Percentiles rank a stretch among this genome's conserved stretches.
phyloP scores from a whole-genome alignment of 2,113 vertebrate genomes.

The Vicugna pacos region DNA sequence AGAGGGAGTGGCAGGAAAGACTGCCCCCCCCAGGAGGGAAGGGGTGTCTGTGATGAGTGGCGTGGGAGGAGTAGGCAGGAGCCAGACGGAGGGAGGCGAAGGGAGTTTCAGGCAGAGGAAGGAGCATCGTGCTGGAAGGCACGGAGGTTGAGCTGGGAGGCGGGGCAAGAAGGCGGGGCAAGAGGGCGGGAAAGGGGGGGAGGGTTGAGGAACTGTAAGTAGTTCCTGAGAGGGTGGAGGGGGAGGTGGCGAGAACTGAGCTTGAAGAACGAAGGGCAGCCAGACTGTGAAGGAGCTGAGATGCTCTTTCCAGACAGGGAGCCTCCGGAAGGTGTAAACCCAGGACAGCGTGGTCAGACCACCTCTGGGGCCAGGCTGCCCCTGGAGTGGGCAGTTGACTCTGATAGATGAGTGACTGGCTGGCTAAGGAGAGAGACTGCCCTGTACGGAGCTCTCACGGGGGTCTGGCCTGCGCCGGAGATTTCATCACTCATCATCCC shows the following conservation, averaged over 20 bases:
- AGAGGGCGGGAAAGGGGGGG: too few species aligned
- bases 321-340: neutral
- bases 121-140: neutral
- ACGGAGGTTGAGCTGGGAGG: neutral
- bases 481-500: neutral
- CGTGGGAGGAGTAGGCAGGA: neutral
- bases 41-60: neutral
- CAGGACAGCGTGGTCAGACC: rapidly evolving
- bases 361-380: neutral
- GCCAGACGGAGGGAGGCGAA: neutral
- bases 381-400: neutral
- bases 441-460: rapidly evolving
- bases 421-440: neutral
- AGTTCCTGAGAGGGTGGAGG: neutral
- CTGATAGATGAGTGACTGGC: rapidly evolving
- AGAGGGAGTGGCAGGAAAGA: neutral
- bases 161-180: too few species aligned
- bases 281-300: neutral
- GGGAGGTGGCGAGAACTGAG: neutral
- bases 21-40: neutral
- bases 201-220: neutral
- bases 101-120: neutral
- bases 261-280: neutral
- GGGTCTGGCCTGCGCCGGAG: neutral
- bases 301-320: neutral